A percentile compares a stretch with the other conserved stretches of the same genome.
Conservation (phyloP, 2,888 invertebrate species). For the Drosophila birchii region DNA sequence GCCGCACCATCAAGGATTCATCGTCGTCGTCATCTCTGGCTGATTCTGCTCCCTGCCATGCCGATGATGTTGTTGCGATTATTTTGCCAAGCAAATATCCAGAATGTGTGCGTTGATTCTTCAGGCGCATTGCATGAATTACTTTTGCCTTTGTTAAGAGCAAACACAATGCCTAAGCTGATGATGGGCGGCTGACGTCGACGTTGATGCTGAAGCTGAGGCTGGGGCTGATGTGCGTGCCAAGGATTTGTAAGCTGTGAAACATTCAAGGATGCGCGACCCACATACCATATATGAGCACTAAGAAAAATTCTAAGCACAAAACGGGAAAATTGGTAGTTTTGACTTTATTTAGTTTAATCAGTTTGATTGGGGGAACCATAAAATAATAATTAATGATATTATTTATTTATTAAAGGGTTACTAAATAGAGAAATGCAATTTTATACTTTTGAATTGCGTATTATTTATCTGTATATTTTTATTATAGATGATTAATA, state of each 20-base stretch:
- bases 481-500: neutral
- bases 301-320: conserved; percentile 6
- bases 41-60: conserved; percentile 28
- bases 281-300: conserved; percentile 38
- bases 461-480: neutral
- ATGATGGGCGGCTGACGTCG: conserved; percentile 21
- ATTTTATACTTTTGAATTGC: neutral
- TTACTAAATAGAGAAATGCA: no score
- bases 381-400: neutral
- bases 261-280: conserved; percentile 54
- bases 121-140: conserved; percentile 70
- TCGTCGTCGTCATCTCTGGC: conserved; percentile 23
- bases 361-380: neutral
- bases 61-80: conserved; percentile 39
- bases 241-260: conserved; percentile 54
- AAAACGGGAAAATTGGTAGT: neutral
- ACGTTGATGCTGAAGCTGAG: conserved; percentile 36
- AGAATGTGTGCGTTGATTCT: conserved; percentile 63
- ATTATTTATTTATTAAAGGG: neutral
- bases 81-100: conserved; percentile 54
- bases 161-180: conserved; percentile 61
- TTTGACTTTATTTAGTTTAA: neutral
- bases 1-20: conserved; percentile 17
- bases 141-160: conserved; percentile 73
- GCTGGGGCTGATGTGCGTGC: conserved; percentile 50